These are phyloP conservation scores for Indicator indicator DNA, from an alignment of 2,113 vertebrate species.

Conservation along the genomic window DNA sequence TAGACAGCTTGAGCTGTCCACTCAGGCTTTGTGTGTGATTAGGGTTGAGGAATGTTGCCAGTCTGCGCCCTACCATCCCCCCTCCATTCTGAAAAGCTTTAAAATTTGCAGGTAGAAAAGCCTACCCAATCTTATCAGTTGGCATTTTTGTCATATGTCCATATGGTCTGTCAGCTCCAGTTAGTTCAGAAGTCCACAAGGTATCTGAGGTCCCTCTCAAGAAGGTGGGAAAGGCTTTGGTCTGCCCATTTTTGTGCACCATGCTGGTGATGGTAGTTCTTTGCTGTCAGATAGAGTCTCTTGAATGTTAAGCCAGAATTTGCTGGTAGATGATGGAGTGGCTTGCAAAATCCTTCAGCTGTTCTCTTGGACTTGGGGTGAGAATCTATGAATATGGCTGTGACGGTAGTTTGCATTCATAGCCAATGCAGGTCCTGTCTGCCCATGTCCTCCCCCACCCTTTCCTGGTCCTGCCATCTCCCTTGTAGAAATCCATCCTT, in stretches of 20 bases:
- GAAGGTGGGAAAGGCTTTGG: not conserved
- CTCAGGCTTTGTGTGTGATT: not conserved
- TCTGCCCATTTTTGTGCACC: not conserved
- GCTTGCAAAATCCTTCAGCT: not conserved
- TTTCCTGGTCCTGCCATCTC: not conserved
- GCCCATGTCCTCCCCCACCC: not conserved
- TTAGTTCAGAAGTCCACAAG: not conserved
- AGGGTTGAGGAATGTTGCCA: not conserved
- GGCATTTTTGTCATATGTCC: not conserved
- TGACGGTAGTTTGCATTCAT: not conserved
- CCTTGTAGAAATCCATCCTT: constrained; percentile 8
- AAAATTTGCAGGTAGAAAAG: not conserved
- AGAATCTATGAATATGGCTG: not conserved
- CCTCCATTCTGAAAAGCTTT: not conserved
- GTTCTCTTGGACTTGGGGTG: not conserved
- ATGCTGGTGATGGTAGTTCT: not conserved
- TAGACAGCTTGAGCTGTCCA: not conserved
- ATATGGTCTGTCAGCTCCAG: not conserved
- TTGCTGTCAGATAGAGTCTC: not conserved
- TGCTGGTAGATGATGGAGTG: not conserved
- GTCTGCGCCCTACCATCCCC: not conserved
- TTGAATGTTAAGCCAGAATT: not conserved
- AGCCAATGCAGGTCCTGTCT: not conserved
- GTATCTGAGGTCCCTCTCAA: not conserved
- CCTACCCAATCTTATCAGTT: accelerated